A percentile compares a stretch with the other conserved stretches of the same genome.
phyloP scores from a whole-genome alignment of 2,888 invertebrate genomes.

The Sipha maydis region DNA sequence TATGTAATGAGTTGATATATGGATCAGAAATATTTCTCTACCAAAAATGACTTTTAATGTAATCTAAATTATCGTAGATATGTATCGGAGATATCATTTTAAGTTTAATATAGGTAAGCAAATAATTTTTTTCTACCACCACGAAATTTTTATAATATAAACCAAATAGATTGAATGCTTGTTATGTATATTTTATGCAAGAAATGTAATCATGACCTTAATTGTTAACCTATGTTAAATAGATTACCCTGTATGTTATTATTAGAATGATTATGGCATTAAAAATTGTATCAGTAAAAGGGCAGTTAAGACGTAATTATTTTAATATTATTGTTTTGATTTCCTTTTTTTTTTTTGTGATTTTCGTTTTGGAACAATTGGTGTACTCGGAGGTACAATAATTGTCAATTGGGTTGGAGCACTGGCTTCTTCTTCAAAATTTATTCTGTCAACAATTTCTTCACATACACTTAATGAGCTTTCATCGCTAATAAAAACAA shows the following conservation, averaged over 20 bases:
- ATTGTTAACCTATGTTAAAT: background rate
- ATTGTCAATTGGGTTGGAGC: background rate
- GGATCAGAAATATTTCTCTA: too few species aligned
- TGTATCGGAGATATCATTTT: too few species aligned
- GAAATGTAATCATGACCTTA: too few species aligned
- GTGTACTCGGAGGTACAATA: slow-evolving; percentile 44
- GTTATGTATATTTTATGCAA: too few species aligned
- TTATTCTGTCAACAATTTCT: slow-evolving; percentile 39
- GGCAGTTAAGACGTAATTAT: slow-evolving; percentile 23
- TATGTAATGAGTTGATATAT: too few species aligned
- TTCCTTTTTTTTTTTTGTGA: slow-evolving; percentile 41
- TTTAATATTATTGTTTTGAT: slow-evolving; percentile 37
- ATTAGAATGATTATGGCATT: background rate
- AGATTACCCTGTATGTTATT: background rate
- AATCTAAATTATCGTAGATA: too few species aligned
- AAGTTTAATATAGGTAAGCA: too few species aligned
- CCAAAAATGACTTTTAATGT: too few species aligned
- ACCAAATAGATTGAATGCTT: too few species aligned
- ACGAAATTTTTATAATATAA: too few species aligned
- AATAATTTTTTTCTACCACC: too few species aligned
- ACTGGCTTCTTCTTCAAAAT: slow-evolving; percentile 11
- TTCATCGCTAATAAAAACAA: slow-evolving; percentile 28
- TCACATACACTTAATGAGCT: slow-evolving; percentile 48
- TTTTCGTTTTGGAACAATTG: slow-evolving; percentile 48
- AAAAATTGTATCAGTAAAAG: background rate